Evolutionary conservation across 2,113 vertebrate genomes (phyloP), one percentile per base, ranked within the genome.

Genomic region (Blennius ocellaris): DNA sequence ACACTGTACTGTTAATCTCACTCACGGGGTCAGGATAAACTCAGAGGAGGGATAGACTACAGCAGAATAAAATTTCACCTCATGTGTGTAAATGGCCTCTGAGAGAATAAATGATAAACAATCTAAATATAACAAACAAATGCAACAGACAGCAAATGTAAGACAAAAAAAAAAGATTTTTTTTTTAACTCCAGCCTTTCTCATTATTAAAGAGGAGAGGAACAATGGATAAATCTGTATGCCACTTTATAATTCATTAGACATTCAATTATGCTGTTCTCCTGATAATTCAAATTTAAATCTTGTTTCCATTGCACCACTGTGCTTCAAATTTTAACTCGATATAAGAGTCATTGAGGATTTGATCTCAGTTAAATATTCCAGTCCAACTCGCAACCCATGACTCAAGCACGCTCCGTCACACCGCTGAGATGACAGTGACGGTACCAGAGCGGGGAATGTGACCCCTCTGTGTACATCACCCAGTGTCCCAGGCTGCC

Each of bases 41-140:
- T 85, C 84, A 36, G n/a, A 36, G 16, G 79, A 69, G 80, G 74
- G 66, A 16, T 40, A 37, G 61, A 74, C 43, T 59, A 59, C 82
- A 65, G 75, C 81, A 79, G 51, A 72, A 38, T 76, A 54, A 73
- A 36, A 70, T 51, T 69, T 83, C 52, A 61, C 44, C 54, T 73
- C 69, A 50, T 85, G 53, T 62, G 40, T 10, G 30, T 78, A 69
- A 83, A 83, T 41, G 51, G 77, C 66, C 73, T 78, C 69, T 15
- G 62, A 85, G 56, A 86, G 70, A 86, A 90, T 85, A 82, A 9
- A 82, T 79, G 76, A 83, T 53, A 36, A 11, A 54, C 17, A 36
- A 17, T 21, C 52, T 74, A 76, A 83, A 84, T 69, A 74, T 80
- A 85, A 54, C 61, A 21, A 7, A 48, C n/a, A 38, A 41, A 60